Conservation (phyloP, 2,888 invertebrate genomes). For the Amaurobius ferox region DNA sequence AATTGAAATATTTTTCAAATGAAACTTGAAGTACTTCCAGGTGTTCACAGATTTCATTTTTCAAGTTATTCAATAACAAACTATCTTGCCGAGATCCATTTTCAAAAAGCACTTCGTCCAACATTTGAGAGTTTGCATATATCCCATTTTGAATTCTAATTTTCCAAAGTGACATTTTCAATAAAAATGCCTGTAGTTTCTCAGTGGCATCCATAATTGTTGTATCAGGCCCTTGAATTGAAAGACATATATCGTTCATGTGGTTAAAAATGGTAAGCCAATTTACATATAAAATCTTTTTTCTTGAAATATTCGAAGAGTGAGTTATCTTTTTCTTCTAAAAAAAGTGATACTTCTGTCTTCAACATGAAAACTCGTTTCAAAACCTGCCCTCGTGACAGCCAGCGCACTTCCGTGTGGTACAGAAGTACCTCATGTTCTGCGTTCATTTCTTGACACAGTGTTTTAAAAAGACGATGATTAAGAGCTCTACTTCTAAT, state of each 20-base stretch:
- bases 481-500: constrained; percentile 44
- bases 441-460: constrained; percentile 41
- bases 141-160: constrained; percentile 41
- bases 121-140: constrained; percentile 38
- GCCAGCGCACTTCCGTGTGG: constrained; percentile 38
- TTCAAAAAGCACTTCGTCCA: constrained; percentile 38
- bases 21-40: constrained; percentile 25
- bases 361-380: constrained; percentile 45
- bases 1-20: constrained; percentile 25
- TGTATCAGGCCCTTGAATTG: constrained; percentile 25
- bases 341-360: constrained; percentile 46
- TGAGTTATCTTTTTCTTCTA: constrained; percentile 43
- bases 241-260: constrained; percentile 18
- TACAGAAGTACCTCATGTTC: constrained; percentile 48
- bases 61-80: constrained; percentile 31
- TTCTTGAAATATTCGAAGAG: constrained; percentile 38
- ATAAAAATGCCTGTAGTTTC: constrained; percentile 38
- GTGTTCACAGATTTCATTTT: constrained; percentile 30
- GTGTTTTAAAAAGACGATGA: constrained; percentile 49
- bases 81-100: constrained; percentile 39
- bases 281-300: constrained; percentile 8
- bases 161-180: constrained; percentile 40
- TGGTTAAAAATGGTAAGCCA: constrained; percentile 14
- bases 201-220: constrained; percentile 31
- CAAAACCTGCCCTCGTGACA: constrained; percentile 53